A percentile compares a stretch with the other conserved stretches of the same genome.
phyloP scores from a whole-genome alignment of 2,113 vertebrate species.

The Platysteira castanea region DNA sequence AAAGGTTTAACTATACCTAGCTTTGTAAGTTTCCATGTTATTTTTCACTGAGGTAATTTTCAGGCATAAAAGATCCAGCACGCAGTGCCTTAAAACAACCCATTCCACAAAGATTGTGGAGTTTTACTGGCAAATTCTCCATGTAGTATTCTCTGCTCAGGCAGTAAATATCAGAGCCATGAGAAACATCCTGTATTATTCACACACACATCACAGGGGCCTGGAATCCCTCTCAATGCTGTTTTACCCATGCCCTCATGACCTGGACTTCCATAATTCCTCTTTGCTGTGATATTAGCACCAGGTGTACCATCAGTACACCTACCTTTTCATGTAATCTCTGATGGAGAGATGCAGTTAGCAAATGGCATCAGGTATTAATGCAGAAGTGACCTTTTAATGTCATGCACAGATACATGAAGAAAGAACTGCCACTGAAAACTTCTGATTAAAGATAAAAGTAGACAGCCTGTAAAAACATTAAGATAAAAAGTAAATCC shows the following conservation, averaged over 20 bases:
- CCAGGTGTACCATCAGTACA: not conserved
- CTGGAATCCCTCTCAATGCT: not conserved
- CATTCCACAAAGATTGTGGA: not conserved
- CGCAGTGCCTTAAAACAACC: not conserved
- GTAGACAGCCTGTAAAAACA: constrained; percentile 47
- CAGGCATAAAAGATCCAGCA: not conserved
- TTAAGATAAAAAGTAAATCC: constrained; percentile 56
- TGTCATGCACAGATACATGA: not conserved
- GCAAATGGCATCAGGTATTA: constrained; percentile 20
- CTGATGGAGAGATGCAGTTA: not conserved
- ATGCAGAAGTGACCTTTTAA: constrained; percentile 46
- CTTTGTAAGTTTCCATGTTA: not conserved
- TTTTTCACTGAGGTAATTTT: not conserved
- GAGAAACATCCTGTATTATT: not conserved
- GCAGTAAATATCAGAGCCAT: not conserved
- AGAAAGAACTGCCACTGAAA: constrained; percentile 50
- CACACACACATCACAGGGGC: not conserved
- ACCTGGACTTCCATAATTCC: not conserved
- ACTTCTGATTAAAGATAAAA: constrained; percentile 56
- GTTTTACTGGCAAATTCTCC: not conserved
- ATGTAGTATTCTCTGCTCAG: not conserved
- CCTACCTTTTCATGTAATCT: constrained; percentile 2
- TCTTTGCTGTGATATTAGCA: not conserved
- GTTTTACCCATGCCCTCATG: not conserved
- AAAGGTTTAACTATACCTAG: not conserved